phyloP scores from a whole-genome alignment of 1,140 invertebrate genomes.

The Aphis gossypii region DNA sequence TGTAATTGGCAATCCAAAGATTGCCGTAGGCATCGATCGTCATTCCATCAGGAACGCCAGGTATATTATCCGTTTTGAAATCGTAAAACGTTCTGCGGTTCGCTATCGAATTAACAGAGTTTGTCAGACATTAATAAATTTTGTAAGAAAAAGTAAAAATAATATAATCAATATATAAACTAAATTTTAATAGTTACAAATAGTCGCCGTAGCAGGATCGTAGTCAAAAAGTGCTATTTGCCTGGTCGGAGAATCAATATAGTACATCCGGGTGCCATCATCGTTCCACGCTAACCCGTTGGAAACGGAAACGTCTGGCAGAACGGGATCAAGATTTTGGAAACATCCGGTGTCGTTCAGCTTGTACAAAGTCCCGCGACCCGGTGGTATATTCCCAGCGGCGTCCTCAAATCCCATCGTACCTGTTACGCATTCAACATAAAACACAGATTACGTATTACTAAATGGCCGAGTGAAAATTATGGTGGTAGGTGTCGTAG shows the following conservation, averaged over 20 bases:
- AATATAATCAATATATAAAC: neutral
- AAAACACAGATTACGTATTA: neutral
- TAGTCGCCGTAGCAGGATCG: slow-evolving; percentile 72
- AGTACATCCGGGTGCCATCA: slow-evolving; percentile 76
- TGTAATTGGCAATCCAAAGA: slow-evolving; percentile 73
- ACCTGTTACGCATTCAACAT: slow-evolving; percentile 65
- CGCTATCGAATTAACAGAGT: slow-evolving; percentile 62
- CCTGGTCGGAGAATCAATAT: slow-evolving; percentile 75
- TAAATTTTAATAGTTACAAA: slow-evolving; percentile 68
- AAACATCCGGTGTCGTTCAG: slow-evolving; percentile 64
- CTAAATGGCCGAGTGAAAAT: too few species aligned
- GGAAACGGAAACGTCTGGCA: slow-evolving; percentile 72
- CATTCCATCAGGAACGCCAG: slow-evolving; percentile 74
- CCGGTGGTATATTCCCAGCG: slow-evolving; percentile 65
- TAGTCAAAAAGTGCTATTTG: slow-evolving; percentile 79
- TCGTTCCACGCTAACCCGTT: slow-evolving; percentile 84
- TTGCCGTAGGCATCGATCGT: slow-evolving; percentile 73
- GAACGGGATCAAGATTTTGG: slow-evolving; percentile 61
- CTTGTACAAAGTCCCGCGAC: slow-evolving; percentile 70
- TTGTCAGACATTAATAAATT: neutral
- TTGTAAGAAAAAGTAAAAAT: neutral
- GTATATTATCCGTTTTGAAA: slow-evolving; percentile 64
- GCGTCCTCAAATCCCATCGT: slow-evolving; percentile 74
- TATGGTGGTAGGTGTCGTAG: too few species aligned
- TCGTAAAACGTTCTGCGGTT: slow-evolving; percentile 66